These are phyloP conservation scores for Orius insidiosus DNA, from an alignment of 1,140 invertebrate genomes.

Conservation along the genomic window DNA sequence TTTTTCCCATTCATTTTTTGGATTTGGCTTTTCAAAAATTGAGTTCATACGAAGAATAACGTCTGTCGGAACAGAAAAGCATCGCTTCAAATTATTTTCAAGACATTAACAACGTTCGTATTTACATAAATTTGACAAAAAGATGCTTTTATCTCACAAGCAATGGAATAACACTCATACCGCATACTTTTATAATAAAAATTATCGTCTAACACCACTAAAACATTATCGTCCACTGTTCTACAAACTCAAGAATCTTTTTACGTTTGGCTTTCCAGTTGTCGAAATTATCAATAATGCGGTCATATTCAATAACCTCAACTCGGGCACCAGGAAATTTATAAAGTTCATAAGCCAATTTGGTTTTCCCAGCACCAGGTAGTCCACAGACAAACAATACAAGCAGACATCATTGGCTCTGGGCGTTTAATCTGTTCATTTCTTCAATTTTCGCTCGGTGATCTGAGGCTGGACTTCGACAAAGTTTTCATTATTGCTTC, in stretches of 20 bases:
- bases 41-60: conserved; percentile 15
- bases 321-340: background rate
- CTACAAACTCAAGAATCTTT: background rate
- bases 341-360: conserved; percentile 8
- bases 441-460: conserved; percentile 28
- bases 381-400: conserved; percentile 17
- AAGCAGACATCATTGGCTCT: conserved; percentile 2
- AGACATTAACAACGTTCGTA: conserved; percentile 22
- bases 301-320: conserved; percentile 3
- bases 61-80: conserved; percentile 5
- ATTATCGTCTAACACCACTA: conserved; percentile 34
- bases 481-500: conserved; percentile 33
- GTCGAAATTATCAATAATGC: conserved; percentile 13
- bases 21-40: conserved; percentile 14
- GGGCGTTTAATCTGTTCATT: conserved; percentile 23
- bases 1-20: conserved; percentile 16
- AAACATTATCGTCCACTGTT: conserved; percentile 2
- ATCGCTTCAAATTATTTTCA: conserved; percentile 22
- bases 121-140: conserved; percentile 28
- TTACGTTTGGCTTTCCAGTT: background rate
- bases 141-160: conserved; percentile 24
- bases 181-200: conserved; percentile 38
- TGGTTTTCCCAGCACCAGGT: conserved; percentile 17
- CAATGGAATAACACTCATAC: conserved; percentile 32
- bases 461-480: conserved; percentile 33